Evolutionary conservation across 1,140 invertebrate genomes (phyloP), one percentile per base, ranked within the genome.

Genomic region (Bradysia coprophila): DNA sequence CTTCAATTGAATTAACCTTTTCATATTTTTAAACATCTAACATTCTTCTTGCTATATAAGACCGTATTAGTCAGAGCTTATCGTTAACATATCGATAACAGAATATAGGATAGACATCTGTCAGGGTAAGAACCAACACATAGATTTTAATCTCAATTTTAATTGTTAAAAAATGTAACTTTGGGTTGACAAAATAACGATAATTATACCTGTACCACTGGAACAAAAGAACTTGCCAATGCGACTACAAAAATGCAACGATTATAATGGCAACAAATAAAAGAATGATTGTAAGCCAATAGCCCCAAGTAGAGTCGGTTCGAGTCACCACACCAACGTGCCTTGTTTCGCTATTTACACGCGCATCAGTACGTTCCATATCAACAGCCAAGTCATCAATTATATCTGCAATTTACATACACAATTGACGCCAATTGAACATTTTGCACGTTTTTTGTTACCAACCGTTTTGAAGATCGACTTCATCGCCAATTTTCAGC

Each of bases 391-490:
- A 69, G 61, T 85, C 80, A 51, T 86, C 81, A 42, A 89, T 69
- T 44, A 89, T 71, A 55, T 80, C 82, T 85, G 51, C 41, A 71
- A 67, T 49, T 55, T 46, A 47, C 18, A 34, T 5, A 34, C 49
- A 42, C 40, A 43, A 43, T 38, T 42, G 46, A 42, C 38, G 43
- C 16, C 32, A 21, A 33, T 23, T 43, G 46, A 16, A 38, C 24
- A 21, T 45, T 43, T 45, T 34, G 9, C 8, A 21, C 3, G 11
- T 18, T 44, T 44, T 19, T 38, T 42, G 21, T 41, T 43, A 45
- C 43, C 57, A 57, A 83, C 80, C 79, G 68, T 85, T 84, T 50
- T 89, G 84, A 47, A 71, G 57, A 54, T 81, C 75, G 1, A 87
- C 81, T 68, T 88, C 83, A 54, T 67, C 69, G 20, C 75, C 72